A percentile compares a stretch with the other conserved stretches of the same genome.
These are phyloP conservation scores for Stenolophus ochropezus DNA, from an alignment of 2,888 invertebrate species.

Conservation along the genomic window DNA sequence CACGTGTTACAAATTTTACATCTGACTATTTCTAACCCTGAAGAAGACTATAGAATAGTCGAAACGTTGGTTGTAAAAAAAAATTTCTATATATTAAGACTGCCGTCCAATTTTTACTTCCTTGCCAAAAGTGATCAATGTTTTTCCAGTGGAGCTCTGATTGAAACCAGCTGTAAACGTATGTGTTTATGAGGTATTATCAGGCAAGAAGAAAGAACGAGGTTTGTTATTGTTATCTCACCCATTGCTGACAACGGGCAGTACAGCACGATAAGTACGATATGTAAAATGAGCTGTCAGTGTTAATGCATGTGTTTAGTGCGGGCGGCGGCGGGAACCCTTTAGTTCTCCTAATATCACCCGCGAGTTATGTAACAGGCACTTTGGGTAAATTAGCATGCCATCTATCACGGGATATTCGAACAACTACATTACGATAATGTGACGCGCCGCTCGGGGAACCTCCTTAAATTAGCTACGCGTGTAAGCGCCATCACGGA, in stretches of 20 bases:
- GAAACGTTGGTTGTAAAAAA: too few relatives aligned
- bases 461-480: slow-evolving; percentile 49
- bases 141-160: too few relatives aligned
- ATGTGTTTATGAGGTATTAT: not conserved
- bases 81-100: too few relatives aligned
- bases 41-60: too few relatives aligned
- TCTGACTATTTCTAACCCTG: too few relatives aligned
- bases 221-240: not conserved
- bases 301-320: slow-evolving; percentile 56
- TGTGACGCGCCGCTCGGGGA: slow-evolving; percentile 55
- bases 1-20: too few relatives aligned
- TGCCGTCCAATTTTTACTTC: too few relatives aligned
- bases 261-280: slow-evolving; percentile 15
- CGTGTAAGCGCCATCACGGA: slow-evolving; percentile 40
- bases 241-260: slow-evolving; percentile 10
- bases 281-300: slow-evolving; percentile 57
- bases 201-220: not conserved
- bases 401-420: slow-evolving; percentile 60
- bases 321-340: slow-evolving; percentile 31
- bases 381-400: slow-evolving; percentile 60
- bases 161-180: too few relatives aligned
- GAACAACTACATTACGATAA: slow-evolving; percentile 60
- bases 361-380: slow-evolving; percentile 59
- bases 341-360: slow-evolving; percentile 58
- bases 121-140: too few relatives aligned